Base-by-base conservation (phyloP, 1,140 invertebrate genomes). In the Neotoxoptera formosana region DNA sequence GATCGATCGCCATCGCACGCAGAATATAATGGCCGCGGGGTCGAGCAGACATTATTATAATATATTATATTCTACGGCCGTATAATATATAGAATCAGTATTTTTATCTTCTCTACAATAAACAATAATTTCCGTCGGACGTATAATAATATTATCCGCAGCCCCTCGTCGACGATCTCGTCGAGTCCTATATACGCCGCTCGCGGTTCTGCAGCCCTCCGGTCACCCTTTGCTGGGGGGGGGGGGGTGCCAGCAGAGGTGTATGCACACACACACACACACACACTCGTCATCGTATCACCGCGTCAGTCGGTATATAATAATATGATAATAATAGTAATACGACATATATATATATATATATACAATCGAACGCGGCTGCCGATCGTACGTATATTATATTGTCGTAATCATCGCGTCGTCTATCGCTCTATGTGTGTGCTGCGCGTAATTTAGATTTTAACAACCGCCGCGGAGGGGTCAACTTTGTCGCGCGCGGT, bases 391-490 rank as follows among this genome's bases (percentile, higher is more conserved):
- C 60, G 60, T n/a, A 67, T 76, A n/a, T n/a, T n/a, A n/a, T 76
- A 60, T 60, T 14, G 9, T 60, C 7, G 14, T 67, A 6, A 67
- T 30, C 30, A 67, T 76, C 60, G 7, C 60, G 7, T 76, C 36
- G 84, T 86, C 45, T n/a, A n/a, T n/a, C n/a, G n/a, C n/a, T n/a
- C n/a, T n/a, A n/a, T n/a, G n/a, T 17, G 25, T 36, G 86, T 87
- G 86, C 14, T 14, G 86, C 87, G 87, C 36, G 87, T 89, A 89
- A 89, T 89, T 89, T 89, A 89, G 48, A 89, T 89, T 89, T 87
- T 87, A 36, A 53, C n/a, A 89, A 53, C 87, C n/a, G n/a, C n/a
- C n/a, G n/a, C 87, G n/a, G 86, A 51, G 87, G 87, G 87, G 87
- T 53, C 87, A 89, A 89, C 87, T 89, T 53, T 84, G 36, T 45